A percentile compares a stretch with the other conserved stretches of the same genome.
Conservation (phyloP, 1,140 invertebrate species). For the Ooceraea biroi region DNA sequence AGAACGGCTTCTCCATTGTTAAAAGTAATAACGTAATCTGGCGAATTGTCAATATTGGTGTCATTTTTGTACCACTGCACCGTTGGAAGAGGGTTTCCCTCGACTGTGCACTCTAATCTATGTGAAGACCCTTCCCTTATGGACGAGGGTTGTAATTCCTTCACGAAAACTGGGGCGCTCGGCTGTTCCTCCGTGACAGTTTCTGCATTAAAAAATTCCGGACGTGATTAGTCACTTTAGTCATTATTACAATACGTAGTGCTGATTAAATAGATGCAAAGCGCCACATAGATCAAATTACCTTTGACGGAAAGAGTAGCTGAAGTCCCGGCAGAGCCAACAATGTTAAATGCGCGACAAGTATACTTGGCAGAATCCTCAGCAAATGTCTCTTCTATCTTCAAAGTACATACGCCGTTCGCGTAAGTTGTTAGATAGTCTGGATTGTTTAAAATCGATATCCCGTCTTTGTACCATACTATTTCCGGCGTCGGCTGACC, state of each 20-base stretch:
- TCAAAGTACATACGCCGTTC: conserved; percentile 88
- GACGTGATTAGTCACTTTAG: neutral
- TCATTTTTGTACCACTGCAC: conserved; percentile 93
- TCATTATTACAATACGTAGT: neutral
- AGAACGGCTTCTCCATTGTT: conserved; percentile 89
- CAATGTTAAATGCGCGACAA: conserved; percentile 90
- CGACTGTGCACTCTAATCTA: conserved; percentile 91
- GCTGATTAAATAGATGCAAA: neutral
- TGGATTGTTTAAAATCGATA: conserved; percentile 89
- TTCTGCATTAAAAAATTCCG: conserved; percentile 84
- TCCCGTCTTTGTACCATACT: conserved; percentile 91
- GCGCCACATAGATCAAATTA: conserved; percentile 69
- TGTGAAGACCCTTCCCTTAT: conserved; percentile 89
- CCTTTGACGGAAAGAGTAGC: conserved; percentile 92
- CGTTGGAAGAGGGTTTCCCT: conserved; percentile 91
- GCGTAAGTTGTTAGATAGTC: conserved; percentile 89
- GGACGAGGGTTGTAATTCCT: conserved; percentile 88
- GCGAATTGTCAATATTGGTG: conserved; percentile 90
- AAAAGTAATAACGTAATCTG: conserved; percentile 90
- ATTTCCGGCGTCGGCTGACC: conserved; percentile 88
- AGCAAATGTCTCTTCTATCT: conserved; percentile 93
- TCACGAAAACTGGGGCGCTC: conserved; percentile 89
- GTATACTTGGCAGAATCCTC: conserved; percentile 94
- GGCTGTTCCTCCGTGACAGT: conserved; percentile 89
- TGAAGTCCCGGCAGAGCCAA: conserved; percentile 90